Conservation (phyloP, 2,113 vertebrate genomes). For the Forbesichthys papilliferus region DNA sequence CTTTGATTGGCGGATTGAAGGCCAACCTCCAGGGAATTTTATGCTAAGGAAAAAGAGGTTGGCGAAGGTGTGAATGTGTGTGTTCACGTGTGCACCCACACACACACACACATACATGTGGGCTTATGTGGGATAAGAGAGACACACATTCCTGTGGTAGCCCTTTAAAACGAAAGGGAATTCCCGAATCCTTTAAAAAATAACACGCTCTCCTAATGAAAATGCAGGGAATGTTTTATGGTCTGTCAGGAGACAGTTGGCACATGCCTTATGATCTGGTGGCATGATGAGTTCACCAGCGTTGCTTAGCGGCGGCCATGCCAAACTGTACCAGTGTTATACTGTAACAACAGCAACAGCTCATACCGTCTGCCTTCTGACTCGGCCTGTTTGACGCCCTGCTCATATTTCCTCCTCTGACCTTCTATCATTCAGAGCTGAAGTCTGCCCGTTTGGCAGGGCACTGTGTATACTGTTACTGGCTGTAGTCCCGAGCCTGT, state of each 20-base stretch:
- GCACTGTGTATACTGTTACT: too few relatives aligned
- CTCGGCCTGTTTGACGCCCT: conserved; percentile 20
- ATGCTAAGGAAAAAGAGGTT: conserved; percentile 74
- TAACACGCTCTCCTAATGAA: conserved; percentile 64
- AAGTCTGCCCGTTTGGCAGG: too few relatives aligned
- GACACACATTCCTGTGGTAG: conserved; percentile 85
- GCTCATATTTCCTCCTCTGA: conserved; percentile 25
- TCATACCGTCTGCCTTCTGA: conserved; percentile 19
- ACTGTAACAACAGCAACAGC: conserved; percentile 23
- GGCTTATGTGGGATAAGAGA: conserved; percentile 72
- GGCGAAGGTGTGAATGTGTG: conserved; percentile 57
- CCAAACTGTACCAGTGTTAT: conserved; percentile 37
- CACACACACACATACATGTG: conserved; percentile 36
- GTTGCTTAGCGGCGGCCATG: conserved; percentile 33
- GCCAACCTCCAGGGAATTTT: conserved; percentile 53
- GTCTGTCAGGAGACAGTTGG: conserved; percentile 53
- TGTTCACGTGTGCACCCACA: conserved; percentile 21
- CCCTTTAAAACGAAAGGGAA: conserved; percentile 77
- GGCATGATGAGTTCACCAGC: conserved; percentile 37
- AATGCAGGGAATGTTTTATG: conserved; percentile 71
- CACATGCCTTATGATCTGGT: conserved; percentile 37
- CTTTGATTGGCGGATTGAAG: conserved; percentile 36
- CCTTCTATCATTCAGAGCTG: neutral
- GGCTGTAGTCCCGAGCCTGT: too few relatives aligned
- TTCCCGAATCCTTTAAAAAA: conserved; percentile 70